phyloP scores from a whole-genome alignment of 2,888 invertebrate genomes.

The Muscina levida region DNA sequence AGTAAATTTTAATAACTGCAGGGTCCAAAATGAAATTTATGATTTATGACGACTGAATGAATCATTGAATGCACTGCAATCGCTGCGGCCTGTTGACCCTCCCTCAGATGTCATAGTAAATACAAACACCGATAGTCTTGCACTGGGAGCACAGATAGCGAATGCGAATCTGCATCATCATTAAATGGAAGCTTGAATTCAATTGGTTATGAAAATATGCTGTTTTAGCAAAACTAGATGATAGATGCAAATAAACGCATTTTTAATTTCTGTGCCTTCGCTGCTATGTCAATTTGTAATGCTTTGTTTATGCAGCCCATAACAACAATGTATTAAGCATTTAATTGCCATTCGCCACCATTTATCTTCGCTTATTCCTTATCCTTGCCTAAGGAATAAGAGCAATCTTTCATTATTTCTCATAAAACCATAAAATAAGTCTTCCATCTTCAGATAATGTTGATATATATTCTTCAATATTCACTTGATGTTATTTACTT shows the following conservation, averaged over 20 bases:
- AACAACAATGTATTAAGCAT: too few relatives aligned
- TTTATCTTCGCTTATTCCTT: too few relatives aligned
- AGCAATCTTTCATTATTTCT: too few relatives aligned
- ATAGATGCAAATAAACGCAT: too few relatives aligned
- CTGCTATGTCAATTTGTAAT: too few relatives aligned
- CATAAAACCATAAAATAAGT: too few relatives aligned
- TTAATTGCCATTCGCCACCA: too few relatives aligned
- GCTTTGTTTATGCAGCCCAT: too few relatives aligned
- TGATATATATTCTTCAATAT: too few relatives aligned
- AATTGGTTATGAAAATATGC: conserved; percentile 67
- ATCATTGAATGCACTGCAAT: conserved; percentile 42
- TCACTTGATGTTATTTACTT: too few relatives aligned
- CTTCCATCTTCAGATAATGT: too few relatives aligned
- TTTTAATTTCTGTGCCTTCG: neutral
- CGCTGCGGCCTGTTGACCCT: neutral
- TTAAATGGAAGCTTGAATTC: conserved; percentile 54
- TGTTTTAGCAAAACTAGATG: conserved; percentile 69
- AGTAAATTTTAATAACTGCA: conserved; percentile 50
- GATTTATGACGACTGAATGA: conserved; percentile 48
- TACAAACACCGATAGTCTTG: conserved; percentile 4
- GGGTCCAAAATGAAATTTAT: conserved; percentile 39
- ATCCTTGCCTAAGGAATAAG: too few relatives aligned
- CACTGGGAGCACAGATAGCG: conserved; percentile 5
- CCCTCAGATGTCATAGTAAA: conserved; percentile 13
- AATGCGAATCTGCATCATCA: conserved; percentile 32